Evolutionary conservation across 2,113 vertebrate species (phyloP), one percentile per base, ranked within the genome.

Genomic region (Pelvicachromis taeniatus): DNA sequence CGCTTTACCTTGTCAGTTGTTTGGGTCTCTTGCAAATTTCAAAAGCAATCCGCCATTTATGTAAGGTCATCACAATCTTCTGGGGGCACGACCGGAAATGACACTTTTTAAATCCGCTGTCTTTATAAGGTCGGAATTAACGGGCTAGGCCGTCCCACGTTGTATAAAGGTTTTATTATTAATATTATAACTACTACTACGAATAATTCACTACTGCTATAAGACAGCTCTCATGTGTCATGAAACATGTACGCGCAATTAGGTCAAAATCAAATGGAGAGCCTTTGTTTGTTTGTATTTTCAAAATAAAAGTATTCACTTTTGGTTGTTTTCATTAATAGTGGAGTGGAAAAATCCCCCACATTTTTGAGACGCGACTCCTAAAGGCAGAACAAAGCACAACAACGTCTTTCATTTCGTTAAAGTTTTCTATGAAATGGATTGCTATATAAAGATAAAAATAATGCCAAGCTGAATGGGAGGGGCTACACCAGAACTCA

Each of bases 81-180:
- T 59, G 77, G 88, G 77, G 88, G 85, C 48, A 82, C 63, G 86
- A 88, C 90, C 90, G 91, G 91, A 94, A 85, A 54, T 63, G 4
- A 6, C 3, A 19, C 75, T 17, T 17, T 14, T 19, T 6, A 13
- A 42, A 77, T 50, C 83, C 73, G 53, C 83, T 90, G 89, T 94
- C 70, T 93, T 88, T 42, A 12, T 58, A 26, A 90, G 91, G 91
- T 93, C 88, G 56, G 4, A 31, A 40, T n/a, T 52, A 53, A 52
- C 26, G 10, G 4, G 17, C 3, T 75, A 31, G 26, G 45, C 16
- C 26, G 4, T 31, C 68, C 16, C 1, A 7, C 23, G 68, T 73
- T 17, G 23, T 29, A 48, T 70, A 70, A 73, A 73, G 14, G 23
- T 73, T 48, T 73, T 48, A 19, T 48, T 70, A 6, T 70, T 45